Evolutionary conservation across 2,797 vertebrate genomes (phyloP), one percentile per base, ranked within the genome.

Genomic region (Acipenser oxyrinchus): DNA sequence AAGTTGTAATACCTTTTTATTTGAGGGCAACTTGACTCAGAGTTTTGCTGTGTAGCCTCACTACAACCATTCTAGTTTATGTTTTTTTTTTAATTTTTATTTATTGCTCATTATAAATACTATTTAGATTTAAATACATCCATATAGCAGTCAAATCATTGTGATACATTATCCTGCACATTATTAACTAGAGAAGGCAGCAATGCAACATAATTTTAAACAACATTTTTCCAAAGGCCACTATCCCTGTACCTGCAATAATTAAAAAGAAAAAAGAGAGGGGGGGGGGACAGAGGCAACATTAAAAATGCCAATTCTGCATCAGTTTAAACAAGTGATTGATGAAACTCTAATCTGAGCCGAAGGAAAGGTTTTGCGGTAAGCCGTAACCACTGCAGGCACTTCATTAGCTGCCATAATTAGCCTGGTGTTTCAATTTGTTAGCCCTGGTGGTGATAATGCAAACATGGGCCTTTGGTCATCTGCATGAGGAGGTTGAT

Each of bases 381-480:
- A 88, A 93, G 93, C 95, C 93, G 92, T 91, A 92, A 93, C 93
- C 93, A 91, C 92, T 92, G 86, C 92, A 89, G 88, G 92, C 87
- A 94, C 92, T 96, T 95, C 93, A 95, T 97, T 94, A 95, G 93
- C 88, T 88, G 80, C 90, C 88, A 90, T 97, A 96, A 98, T 99
- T 95, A 98, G 93, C 91, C 83, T 86, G 87, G 87, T 88, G 88
- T 89, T 89, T 88, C 92, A 93, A 93, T 93, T 96, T 92, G 94
- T 94, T 93, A 87, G 88, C 86, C 91, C 90, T 85, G 82, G 89
- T 91, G 89, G 91, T 93, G 94, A 94, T 92, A 93, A 89, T 84
- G 85, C 90, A 91, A 95, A 93, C 37, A 37, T 37, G 37, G 37
- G 37, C 37, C 87, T 88, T 91, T 88, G 82, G 89, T 92, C 91